These are phyloP conservation scores for Probosciger aterrimus DNA, from an alignment of 2,113 vertebrate species.

Conservation along the genomic window DNA sequence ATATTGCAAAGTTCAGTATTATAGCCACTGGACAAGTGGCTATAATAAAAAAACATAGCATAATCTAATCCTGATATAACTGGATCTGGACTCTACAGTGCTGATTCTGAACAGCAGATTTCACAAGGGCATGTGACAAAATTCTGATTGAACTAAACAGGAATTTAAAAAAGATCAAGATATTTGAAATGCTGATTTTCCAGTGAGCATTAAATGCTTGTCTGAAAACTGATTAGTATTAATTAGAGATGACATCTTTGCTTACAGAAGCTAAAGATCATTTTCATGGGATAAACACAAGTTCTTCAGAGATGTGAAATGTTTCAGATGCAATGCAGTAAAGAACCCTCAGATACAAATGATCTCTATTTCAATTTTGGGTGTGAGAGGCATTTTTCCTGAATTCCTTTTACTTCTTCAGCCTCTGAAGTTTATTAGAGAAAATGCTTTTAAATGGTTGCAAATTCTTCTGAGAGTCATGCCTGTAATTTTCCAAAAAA, in stretches of 20 bases:
- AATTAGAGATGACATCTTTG: slow-evolving; percentile 21
- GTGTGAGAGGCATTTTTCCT: background rate
- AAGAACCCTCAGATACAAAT: background rate
- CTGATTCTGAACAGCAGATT: background rate
- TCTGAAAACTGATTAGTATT: background rate
- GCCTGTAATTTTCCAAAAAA: background rate
- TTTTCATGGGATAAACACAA: background rate
- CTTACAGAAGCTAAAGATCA: slow-evolving; percentile 2
- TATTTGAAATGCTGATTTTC: background rate
- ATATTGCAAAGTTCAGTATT: background rate
- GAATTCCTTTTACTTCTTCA: background rate
- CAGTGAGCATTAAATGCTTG: background rate
- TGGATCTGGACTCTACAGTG: background rate
- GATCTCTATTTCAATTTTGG: background rate
- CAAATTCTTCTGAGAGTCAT: background rate
- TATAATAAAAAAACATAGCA: background rate
- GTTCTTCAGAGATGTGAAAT: background rate
- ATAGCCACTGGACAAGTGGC: background rate
- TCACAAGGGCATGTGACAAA: background rate
- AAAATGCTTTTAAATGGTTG: background rate
- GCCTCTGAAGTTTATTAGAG: background rate
- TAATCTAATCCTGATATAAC: background rate
- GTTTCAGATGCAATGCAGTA: background rate
- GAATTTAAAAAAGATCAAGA: background rate
- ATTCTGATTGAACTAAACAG: background rate